Conservation (phyloP, 2,797 vertebrate species). For the Sarcoramphus papa region DNA sequence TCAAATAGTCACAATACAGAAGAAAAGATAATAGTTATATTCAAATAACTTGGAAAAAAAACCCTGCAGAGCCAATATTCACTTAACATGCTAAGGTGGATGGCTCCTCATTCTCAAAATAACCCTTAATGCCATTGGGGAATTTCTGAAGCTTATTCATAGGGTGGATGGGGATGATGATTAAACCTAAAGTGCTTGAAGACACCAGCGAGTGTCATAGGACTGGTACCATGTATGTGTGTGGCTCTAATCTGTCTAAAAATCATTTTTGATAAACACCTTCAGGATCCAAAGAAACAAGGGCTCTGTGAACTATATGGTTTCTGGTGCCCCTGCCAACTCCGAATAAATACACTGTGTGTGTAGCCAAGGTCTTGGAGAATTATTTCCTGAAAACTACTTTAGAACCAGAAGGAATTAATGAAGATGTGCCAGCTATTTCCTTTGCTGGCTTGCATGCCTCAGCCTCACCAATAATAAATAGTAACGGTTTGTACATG, state of each 20-base stretch:
- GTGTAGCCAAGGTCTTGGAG: conserved; percentile 51
- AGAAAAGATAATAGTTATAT: conserved; percentile 4
- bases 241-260: background rate
- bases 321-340: conserved; percentile 50
- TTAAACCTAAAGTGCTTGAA: background rate
- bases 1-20: conserved; percentile 4
- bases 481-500: conserved; percentile 43
- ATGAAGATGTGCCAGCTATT: conserved; percentile 65
- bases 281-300: background rate
- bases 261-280: conserved; percentile 20
- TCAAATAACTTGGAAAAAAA: background rate
- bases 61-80: background rate
- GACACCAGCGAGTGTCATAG: background rate
- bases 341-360: conserved; percentile 30
- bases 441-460: conserved; percentile 28
- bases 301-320: conserved; percentile 22
- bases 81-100: background rate
- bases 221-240: background rate
- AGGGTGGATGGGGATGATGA: background rate
- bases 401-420: conserved; percentile 59
- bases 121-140: background rate
- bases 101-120: background rate
- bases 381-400: conserved; percentile 57
- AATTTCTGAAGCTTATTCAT: background rate
- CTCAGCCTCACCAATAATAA: conserved; percentile 45